Percentiles rank a stretch among this genome's conserved stretches.
These are phyloP conservation scores for Macrobrachium nipponense DNA, from an alignment of 1,140 invertebrate genomes.

Conservation along the genomic window DNA sequence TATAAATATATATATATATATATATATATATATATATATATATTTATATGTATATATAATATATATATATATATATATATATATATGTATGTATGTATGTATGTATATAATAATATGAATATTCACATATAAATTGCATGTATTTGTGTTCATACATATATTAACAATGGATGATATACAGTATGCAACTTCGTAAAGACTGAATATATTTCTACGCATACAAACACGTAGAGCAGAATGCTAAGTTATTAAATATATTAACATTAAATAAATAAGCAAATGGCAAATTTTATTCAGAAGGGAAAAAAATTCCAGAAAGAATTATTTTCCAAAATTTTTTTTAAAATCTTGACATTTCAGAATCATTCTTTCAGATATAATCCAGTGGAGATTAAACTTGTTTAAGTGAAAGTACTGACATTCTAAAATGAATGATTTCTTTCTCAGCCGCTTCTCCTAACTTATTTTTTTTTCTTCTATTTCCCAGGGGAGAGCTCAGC, in stretches of 20 bases:
- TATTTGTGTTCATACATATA: background rate
- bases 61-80: background rate
- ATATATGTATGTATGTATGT: background rate
- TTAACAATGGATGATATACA: background rate
- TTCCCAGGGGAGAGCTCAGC: slow-evolving; percentile 35
- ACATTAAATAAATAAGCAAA: no score
- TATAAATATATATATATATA: slow-evolving; percentile 31
- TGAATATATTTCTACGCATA: no score
- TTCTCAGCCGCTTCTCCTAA: background rate
- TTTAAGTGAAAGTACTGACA: background rate
- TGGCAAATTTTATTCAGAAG: no score
- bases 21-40: slow-evolving; percentile 36
- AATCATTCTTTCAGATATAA: no score
- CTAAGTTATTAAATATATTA: no score
- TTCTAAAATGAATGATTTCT: background rate
- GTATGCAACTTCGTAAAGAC: background rate
- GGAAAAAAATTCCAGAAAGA: no score
- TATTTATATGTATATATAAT: background rate
- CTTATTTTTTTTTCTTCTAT: background rate
- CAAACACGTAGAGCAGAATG: no score
- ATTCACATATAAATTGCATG: no score
- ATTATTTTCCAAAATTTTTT: no score
- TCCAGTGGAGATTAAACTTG: background rate
- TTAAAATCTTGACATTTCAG: no score
- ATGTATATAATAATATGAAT: background rate